Base-by-base conservation (phyloP, 2,888 invertebrate genomes). In the Hypena proboscidalis region DNA sequence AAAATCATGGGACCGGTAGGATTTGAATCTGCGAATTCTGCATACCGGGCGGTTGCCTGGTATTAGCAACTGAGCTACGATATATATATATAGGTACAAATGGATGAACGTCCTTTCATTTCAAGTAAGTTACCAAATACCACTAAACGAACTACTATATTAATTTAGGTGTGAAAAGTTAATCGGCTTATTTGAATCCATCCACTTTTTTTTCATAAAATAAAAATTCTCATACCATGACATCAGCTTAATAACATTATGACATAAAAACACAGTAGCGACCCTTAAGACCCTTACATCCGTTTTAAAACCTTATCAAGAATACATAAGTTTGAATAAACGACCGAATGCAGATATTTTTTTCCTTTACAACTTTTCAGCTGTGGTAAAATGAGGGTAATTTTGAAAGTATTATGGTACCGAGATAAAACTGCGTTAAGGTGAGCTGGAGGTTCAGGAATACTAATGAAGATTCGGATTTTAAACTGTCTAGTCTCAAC, bases 391-490 rank as follows among this genome's bases (percentile, higher is more conserved):
- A 37, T 36, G 60, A 44, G 43, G 52, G 42, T 44, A 52, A 52
- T 37, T 44, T 30, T 31, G 56, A 45, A 45, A 60, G 58, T 63
- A 58, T 58, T 55, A 49, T 49, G 48, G 56, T 55, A 53, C 48
- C 52, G 42, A 51, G 55, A 63, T 63, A 58, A 60, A 27, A 49
- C 36, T 25, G 40, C 35, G 32, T 51, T 60, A 46, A 49, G 50
- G 38, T 39, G 46, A 40, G 34, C 43, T 19, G 38, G 37, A 42
- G 21, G 41, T 46, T 37, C 13, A 25, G 21, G 63, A 63, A 63
- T 63, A 60, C 47, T 51, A 63, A 60, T 63, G 51, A 55, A 44
- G 36, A 42, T 39, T 46, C 46, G 47, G 54, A 47, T 54, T 60
- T 61, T 42, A 50, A 33, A 30, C 26, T 10, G 2, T 15, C 13